Base-by-base conservation (phyloP, 2,888 invertebrate species). In the Adela reaumurella region DNA sequence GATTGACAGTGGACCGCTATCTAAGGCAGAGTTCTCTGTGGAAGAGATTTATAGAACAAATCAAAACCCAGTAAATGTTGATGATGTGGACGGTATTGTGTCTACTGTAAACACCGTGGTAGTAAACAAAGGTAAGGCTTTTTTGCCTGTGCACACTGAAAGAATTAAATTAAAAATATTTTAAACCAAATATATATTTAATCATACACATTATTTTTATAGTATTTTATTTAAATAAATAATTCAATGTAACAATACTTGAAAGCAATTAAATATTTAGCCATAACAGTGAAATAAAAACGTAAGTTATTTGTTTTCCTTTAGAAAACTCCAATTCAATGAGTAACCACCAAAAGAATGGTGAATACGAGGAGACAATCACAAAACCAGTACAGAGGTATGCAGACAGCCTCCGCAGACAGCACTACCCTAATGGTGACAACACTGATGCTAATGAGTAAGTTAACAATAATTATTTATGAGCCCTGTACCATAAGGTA, bases 281-380 rank as follows among this genome's bases (percentile, higher is more conserved):
- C n/a, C n/a, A n/a, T n/a, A n/a, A n/a, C n/a, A n/a, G n/a, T n/a
- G n/a, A n/a, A n/a, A n/a, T n/a, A n/a, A n/a, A n/a, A n/a, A n/a
- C n/a, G n/a, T n/a, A n/a, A n/a, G n/a, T n/a, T 18, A 35, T 29
- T 19, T 47, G 49, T 17, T 45, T 18, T 46, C 45, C 43, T 17
- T 62, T 61, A 17, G 55, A 70, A 70, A 63, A 49, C 16, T 59
- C 56, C 4, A 66, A 64, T 53, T 72, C 74, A 1, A 55, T 72
- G 17, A 73, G 65, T 55, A 68, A 65, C 3, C 82, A 80, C 44
- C 83, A 85, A 60, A 69, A 82, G 51, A 83, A 83, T 59, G 77
- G 81, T 16, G 84, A 84, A 61, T 84, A 84, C 56, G 84, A 83
- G 46, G 84, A 84, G 59, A 81, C 80, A 17, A 72, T 79, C 5